A percentile compares a stretch with the other conserved stretches of the same genome.
Evolutionary conservation across 2,113 vertebrate species (phyloP).

Genomic region (Enhydra lutris): DNA sequence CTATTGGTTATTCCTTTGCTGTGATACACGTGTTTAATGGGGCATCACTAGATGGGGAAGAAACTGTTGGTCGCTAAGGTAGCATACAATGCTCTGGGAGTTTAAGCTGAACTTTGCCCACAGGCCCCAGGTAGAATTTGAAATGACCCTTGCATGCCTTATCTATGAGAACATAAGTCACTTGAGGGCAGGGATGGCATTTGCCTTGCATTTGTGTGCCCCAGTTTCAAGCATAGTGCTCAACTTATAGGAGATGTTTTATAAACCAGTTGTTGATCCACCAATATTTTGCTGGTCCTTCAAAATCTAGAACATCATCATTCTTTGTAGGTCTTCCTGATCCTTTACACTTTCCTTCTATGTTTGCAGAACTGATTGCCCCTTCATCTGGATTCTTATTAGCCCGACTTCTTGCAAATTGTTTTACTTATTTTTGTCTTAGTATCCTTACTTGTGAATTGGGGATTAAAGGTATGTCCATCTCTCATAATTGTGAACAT

Average conservation of each 20-base stretch:
- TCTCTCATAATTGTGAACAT: background rate
- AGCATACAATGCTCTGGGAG: background rate
- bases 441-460: background rate
- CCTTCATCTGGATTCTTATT: background rate
- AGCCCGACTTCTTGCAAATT: background rate
- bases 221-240: background rate
- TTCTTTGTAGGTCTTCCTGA: background rate
- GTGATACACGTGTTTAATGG: background rate
- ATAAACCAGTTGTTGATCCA: background rate
- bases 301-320: background rate
- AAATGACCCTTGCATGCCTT: background rate
- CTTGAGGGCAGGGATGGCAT: background rate
- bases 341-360: background rate
- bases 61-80: background rate
- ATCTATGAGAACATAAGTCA: background rate
- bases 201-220: background rate
- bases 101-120: background rate
- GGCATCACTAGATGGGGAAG: background rate
- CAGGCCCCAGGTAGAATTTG: background rate
- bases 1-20: background rate
- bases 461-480: background rate
- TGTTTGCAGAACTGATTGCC: background rate
- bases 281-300: background rate
- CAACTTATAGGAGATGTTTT: background rate
- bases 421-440: background rate